Evolutionary conservation across 2,113 vertebrate genomes (phyloP).

Genomic region (Anguilla rostrata): DNA sequence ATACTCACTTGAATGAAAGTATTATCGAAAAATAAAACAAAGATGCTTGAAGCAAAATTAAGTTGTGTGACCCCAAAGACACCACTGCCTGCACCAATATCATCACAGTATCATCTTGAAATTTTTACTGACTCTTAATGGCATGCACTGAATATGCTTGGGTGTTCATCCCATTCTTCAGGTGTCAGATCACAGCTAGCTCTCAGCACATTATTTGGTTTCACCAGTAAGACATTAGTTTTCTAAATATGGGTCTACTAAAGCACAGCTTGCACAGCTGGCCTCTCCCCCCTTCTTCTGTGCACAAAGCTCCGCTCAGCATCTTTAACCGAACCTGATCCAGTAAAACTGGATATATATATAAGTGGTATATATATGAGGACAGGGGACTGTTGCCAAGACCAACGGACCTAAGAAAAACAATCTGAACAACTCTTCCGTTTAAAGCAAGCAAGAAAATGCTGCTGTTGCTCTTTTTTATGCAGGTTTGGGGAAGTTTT

Average conservation of each 20-base stretch:
- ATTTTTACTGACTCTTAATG: no score
- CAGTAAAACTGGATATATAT: neutral
- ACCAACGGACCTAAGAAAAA: neutral
- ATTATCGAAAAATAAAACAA: neutral
- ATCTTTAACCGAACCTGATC: constrained; percentile 14
- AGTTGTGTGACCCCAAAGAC: constrained; percentile 4
- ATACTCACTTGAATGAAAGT: no score
- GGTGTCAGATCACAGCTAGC: constrained; percentile 40
- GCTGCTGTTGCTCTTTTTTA: neutral
- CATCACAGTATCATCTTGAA: neutral
- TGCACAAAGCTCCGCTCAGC: constrained; percentile 12
- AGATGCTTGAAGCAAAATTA: neutral
- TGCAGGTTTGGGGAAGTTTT: neutral
- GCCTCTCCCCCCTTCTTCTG: constrained; percentile 25
- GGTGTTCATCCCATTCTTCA: constrained; percentile 15
- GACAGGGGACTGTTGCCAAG: neutral
- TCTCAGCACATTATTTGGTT: constrained; percentile 48
- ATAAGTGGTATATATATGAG: neutral
- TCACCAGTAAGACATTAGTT: constrained; percentile 36
- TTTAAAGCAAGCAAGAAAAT: neutral
- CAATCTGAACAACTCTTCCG: neutral
- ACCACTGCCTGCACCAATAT: constrained; percentile 5
- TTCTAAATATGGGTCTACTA: constrained; percentile 44
- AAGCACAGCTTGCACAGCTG: constrained; percentile 39
- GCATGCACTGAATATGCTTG: neutral